These are phyloP conservation scores for Ochotona curzoniae DNA, from an alignment of 2,113 vertebrate genomes.

Conservation along the genomic window DNA sequence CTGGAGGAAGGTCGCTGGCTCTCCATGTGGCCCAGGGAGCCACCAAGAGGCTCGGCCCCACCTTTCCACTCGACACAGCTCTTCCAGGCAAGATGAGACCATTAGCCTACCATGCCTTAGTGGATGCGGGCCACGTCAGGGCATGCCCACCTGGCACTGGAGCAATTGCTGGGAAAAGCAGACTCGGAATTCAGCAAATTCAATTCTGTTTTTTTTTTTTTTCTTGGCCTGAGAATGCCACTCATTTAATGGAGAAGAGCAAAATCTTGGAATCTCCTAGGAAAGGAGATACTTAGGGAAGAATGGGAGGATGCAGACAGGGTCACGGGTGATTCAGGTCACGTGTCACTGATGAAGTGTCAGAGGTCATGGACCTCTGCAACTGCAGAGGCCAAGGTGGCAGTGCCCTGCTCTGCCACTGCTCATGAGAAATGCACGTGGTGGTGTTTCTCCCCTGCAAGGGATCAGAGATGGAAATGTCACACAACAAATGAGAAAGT, in stretches of 20 bases:
- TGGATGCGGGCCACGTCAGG: neutral
- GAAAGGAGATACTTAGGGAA: rapidly evolving
- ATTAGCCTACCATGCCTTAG: neutral
- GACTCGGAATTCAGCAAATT: neutral
- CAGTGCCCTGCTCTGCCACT: neutral
- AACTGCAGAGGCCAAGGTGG: no score
- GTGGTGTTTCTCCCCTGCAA: no score
- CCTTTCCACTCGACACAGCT: neutral
- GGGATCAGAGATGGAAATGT: neutral
- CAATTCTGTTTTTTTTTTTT: neutral
- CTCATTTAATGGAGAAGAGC: neutral
- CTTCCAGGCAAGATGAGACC: neutral
- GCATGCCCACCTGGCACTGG: neutral
- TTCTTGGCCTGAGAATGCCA: neutral
- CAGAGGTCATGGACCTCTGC: neutral
- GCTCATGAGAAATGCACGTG: neutral
- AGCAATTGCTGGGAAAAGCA: neutral
- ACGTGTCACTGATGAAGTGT: rapidly evolving
- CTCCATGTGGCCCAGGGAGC: neutral
- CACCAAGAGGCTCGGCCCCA: neutral
- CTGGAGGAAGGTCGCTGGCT: slow-evolving; percentile 37
- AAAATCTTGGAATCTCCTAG: neutral
- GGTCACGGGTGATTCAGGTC: neutral
- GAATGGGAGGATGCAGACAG: neutral
- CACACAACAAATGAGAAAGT: rapidly evolving